Base-by-base conservation (phyloP, 53 echinoderm and acorn worm genomes). In the Temnopleurus reevesii region DNA sequence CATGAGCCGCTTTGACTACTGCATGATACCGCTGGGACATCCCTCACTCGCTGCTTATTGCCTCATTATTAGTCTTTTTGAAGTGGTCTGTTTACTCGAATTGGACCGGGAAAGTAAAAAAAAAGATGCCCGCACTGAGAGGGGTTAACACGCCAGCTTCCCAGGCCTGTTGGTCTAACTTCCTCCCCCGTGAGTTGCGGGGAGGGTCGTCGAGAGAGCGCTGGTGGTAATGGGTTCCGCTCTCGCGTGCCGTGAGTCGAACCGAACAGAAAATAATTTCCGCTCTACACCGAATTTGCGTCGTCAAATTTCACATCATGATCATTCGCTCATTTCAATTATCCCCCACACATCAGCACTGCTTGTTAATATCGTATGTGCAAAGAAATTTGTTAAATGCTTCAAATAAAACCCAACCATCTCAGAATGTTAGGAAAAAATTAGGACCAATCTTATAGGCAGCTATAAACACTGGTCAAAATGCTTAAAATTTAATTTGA, bases 231-330 rank as follows among this genome's bases (percentile, higher is more conserved):
- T 84, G 21, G 58, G 84, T 84, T 84, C 84, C 84, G 84, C 58
- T 84, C 21, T 2, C 13, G 59, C 57, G 58, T 33, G 57, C 33
- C 56, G 56, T 36, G 59, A 58, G 55, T 57, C 59, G 59, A 44
- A 55, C 59, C 34, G 59, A 36, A 44, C 84, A 19, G 84, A 84
- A 84, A 84, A 84, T 58, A 84, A 84, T 84, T 57, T 84, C 84
- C 84, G 84, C 58, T 84, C 59, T 17, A 21, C 77, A 45, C 23
- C 77, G 44, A 77, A 45, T 77, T 77, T 77, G 12, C 23, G 77
- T 77, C 44, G 38, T 45, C 77, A 45, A 45, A 77, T 77, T 43
- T 77, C 77, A 45, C 24, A 45, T 77, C 8, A 21, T 63, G 63
- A 31, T 30, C 63, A 34, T 63, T n/a, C n/a, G n/a, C n/a, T n/a